Evolutionary conservation across 2,888 invertebrate species (phyloP).

Genomic region (Synergus japonicus): DNA sequence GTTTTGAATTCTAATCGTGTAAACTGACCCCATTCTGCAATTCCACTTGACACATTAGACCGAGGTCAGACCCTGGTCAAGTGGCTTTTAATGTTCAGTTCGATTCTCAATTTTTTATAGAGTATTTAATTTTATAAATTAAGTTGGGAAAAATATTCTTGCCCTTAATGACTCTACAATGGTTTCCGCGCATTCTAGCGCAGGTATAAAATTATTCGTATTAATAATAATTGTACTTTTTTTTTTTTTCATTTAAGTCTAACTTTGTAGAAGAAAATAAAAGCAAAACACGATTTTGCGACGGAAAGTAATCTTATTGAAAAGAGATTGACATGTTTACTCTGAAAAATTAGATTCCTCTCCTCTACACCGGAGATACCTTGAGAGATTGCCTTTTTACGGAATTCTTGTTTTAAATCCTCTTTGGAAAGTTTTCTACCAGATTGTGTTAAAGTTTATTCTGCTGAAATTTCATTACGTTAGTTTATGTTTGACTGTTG

Average conservation of each 20-base stretch:
- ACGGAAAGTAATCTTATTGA: constrained; percentile 16
- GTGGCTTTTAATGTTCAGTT: not conserved
- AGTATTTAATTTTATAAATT: not conserved
- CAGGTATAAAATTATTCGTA: no score
- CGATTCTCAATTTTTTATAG: not conserved
- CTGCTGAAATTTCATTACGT: not conserved
- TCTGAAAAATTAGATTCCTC: constrained; percentile 31
- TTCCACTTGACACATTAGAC: not conserved
- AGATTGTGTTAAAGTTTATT: constrained; percentile 4
- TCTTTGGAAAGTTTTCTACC: not conserved
- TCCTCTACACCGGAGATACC: constrained; percentile 17
- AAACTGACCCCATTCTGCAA: not conserved
- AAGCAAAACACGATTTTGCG: not conserved
- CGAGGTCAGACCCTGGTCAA: not conserved
- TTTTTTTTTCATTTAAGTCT: not conserved
- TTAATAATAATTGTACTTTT: not conserved
- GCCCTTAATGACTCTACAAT: no score
- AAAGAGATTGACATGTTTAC: constrained; percentile 38
- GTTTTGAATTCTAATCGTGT: not conserved
- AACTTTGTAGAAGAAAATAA: not conserved
- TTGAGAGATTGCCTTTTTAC: constrained; percentile 31
- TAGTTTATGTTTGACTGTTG: not conserved
- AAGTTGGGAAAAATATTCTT: no score
- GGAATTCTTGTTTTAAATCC: constrained; percentile 8
- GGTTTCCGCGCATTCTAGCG: no score